Base-by-base conservation (phyloP, 2,797 vertebrate species). In the Urosaurus nigricauda region DNA sequence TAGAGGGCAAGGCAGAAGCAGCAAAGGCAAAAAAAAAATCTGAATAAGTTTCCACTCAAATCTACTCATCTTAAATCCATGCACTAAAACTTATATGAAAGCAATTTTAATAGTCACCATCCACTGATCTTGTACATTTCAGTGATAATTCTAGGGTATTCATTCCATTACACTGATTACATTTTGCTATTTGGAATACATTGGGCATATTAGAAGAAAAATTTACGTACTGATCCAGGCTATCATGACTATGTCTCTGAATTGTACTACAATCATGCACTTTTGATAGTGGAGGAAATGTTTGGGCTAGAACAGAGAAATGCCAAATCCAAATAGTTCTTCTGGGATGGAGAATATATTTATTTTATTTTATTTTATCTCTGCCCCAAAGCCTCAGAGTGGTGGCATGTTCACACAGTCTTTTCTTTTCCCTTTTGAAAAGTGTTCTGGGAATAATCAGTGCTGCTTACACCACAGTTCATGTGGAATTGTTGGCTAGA, bases 151-250 rank as follows among this genome's bases (percentile, higher is more conserved):
- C 19, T 16, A 43, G 63, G 40, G 21, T 75, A 83, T 53, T 65
- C 21, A 13, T 83, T 75, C n/a, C 40, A 65, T 88, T 83, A 75
- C 63, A 83, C 73, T 63, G n/a, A 88, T 83, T 88, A 65, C 26
- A 77, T 83, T 75, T 65, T 83, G 8, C 81, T 77, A 24, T 63
- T 63, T 40, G 58, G 60, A 73, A 75, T 63, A 43, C 24, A 26
- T 6, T 9, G 60, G 32, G 11, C 16, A 21, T 77, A 11, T 12
- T 43, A 60, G 37, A 85, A 40, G 56, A 13, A 73, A 73, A 51
- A 85, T 47, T 43, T 47, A 40, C 32, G 9, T 8, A 51, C 9
- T 51, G 47, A 51, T 51, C 47, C 47, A 51, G 47, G 47, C 7
- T 51, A 51, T 9, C 47, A 51, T 51, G 47, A 9, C 7, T 51